Evolutionary conservation across 2,113 vertebrate species (phyloP), one percentile per base, ranked within the genome.

Genomic region (Cryptotis parvus): DNA sequence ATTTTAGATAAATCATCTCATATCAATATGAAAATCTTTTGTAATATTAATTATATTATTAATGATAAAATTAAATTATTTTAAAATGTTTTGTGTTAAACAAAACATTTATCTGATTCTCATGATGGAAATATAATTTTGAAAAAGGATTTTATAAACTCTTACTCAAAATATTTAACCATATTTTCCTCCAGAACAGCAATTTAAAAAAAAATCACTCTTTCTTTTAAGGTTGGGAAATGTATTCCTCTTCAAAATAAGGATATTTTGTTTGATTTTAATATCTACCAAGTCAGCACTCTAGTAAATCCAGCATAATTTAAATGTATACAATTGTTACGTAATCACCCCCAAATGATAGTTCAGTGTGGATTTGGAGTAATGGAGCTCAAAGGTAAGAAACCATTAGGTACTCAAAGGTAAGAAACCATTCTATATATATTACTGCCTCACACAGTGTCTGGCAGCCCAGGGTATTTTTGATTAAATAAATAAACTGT

Each of bases 401-500:
- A 88, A 89, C n/a, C n/a, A n/a, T n/a, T n/a, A 86, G 37, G 43
- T 52, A 35, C 12, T 27, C 41, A 69, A 93, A 74, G 8, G 70
- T 77, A 63, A 92, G 91, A 27, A 81, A 29, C 43, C 24, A 41
- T 58, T 12, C 18, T 72, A 41, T 7, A 31, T 37, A 69, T 29
- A n/a, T 58, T 89, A 90, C 61, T 63, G 8, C 43, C 39, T 78
- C 66, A 26, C 4, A 74, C n/a, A 52, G 68, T 83, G 16, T 35
- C 45, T 84, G n/a, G 37, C 39, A 87, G 35, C 6, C 26, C 77
- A 80, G 79, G 45, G 65, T 58, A 73, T 92, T 91, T 24, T 78
- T 85, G 35, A 82, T 87, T 92, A 84, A 82, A 81, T 79, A 95
- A 83, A 73, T 91, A 93, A 79, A 76, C 89, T 43, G 83, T 92